Percentiles rank a stretch among this genome's conserved stretches.
Conservation (phyloP, 2,113 vertebrate species). For the Lasiurus borealis region DNA sequence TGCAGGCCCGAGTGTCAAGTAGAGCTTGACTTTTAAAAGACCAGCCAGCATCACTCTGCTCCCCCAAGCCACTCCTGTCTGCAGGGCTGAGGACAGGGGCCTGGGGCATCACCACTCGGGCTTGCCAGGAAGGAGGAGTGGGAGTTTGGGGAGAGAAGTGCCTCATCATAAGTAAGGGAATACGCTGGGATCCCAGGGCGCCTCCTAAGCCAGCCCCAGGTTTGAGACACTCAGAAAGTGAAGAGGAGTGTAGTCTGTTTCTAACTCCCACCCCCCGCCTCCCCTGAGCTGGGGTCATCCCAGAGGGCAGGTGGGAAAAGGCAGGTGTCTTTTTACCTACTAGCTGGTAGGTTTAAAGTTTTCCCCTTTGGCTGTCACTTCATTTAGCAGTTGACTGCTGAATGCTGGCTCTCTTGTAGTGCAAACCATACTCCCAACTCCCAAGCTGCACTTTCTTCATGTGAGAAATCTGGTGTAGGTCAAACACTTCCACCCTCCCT, state of each 20-base stretch:
- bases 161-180: not conserved
- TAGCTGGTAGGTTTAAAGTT: not conserved
- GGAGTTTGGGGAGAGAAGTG: not conserved
- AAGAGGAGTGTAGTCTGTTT: not conserved
- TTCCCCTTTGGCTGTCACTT: not conserved
- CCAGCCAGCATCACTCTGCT: not conserved
- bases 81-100: no score
- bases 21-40: constrained; percentile 11
- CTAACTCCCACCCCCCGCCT: not conserved
- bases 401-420: not conserved
- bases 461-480: not conserved
- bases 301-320: not conserved
- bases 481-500: not conserved
- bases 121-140: not conserved
- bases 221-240: not conserved
- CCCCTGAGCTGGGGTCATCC: no score
- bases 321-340: not conserved
- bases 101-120: no score
- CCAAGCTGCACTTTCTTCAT: rapidly evolving
- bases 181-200: not conserved
- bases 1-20: not conserved
- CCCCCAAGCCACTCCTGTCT: not conserved
- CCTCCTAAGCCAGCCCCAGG: not conserved
- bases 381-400: not conserved
- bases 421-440: not conserved